Evolutionary conservation across 2,888 invertebrate genomes (phyloP).

Genomic region (Ommatoiulus sabulosus): DNA sequence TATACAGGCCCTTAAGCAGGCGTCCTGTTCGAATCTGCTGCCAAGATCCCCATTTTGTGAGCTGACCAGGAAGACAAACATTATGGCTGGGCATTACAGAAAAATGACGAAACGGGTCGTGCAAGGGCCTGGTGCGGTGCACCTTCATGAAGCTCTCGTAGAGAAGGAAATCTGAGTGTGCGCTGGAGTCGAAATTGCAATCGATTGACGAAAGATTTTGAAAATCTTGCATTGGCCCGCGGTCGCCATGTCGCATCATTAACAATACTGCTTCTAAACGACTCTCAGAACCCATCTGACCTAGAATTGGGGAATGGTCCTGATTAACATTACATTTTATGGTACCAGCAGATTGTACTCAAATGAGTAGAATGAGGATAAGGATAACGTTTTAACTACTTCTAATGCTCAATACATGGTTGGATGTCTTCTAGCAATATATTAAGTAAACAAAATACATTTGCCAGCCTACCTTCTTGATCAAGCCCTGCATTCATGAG

Average conservation of each 20-base stretch:
- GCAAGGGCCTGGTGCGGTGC: conserved; percentile 56
- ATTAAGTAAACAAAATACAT: no score
- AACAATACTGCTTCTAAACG: conserved; percentile 78
- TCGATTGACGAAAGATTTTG: conserved; percentile 81
- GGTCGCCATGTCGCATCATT: conserved; percentile 87
- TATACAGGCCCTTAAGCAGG: conserved; percentile 70
- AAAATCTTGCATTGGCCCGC: conserved; percentile 87
- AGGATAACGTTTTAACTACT: no score
- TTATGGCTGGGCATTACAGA: conserved; percentile 76
- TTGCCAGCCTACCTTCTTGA: conserved; percentile 56
- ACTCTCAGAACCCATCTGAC: not conserved
- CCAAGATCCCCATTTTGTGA: conserved; percentile 83
- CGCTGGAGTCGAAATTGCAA: conserved; percentile 73
- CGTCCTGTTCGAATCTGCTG: conserved; percentile 86
- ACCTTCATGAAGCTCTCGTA: conserved; percentile 59
- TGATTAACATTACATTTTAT: not conserved
- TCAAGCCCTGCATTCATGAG: conserved; percentile 62
- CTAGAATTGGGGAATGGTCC: not conserved
- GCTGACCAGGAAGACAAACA: conserved; percentile 83
- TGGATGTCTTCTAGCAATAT: no score
- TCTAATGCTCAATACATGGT: no score
- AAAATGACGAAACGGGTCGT: conserved; percentile 82
- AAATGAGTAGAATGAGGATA: no score
- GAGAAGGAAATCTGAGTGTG: conserved; percentile 68
- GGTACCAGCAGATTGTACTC: no score